Base-by-base conservation (phyloP, 2,888 invertebrate species). In the Rotaria socialis region DNA sequence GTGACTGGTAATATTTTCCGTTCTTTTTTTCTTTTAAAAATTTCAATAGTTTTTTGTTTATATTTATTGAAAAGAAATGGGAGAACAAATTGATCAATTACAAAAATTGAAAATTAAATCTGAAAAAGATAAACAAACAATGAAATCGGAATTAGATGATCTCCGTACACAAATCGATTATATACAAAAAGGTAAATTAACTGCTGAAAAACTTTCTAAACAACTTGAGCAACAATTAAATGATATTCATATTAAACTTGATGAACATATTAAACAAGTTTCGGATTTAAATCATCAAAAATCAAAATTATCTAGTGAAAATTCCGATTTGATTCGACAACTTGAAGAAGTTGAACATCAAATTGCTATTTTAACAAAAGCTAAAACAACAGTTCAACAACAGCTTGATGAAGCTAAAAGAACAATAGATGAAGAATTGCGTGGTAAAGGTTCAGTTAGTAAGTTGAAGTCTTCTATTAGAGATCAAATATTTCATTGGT, bases 41-140 rank as follows among this genome's bases (percentile, higher is more conserved):
- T 2, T 56, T 24, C 2, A 24, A 56, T 19, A 22, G 4, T 52
- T 52, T 52, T 11, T 16, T 11, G 16, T 16, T 35, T 35, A 35
- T 35, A 35, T 35, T 35, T 35, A 35, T 35, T 35, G 35, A 16
- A 27, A 11, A 60, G 67, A 99, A 93, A 96, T 99, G 95, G 96
- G 97, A 90, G 99, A 99, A 93, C 98, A 99, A 93, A 99, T 87
- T 16, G 86, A 87, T 80, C 86, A 85, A 87, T 56, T 86, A 22
- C 85, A 87, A 86, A 87, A 85, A 50, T 75, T 85, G 5, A 87
- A 86, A 74, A 86, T 85, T 41, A 50, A 43, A 74, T 95, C 96
- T 93, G 99, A 99, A 94, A 99, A 99, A 94, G 99, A 99, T 93
- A 97, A 96, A 94, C 94, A 95, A 93, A 95, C 96, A 93, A 95